Evolutionary conservation across 2,888 invertebrate genomes (phyloP).

Genomic region (Acleris holmiana): DNA sequence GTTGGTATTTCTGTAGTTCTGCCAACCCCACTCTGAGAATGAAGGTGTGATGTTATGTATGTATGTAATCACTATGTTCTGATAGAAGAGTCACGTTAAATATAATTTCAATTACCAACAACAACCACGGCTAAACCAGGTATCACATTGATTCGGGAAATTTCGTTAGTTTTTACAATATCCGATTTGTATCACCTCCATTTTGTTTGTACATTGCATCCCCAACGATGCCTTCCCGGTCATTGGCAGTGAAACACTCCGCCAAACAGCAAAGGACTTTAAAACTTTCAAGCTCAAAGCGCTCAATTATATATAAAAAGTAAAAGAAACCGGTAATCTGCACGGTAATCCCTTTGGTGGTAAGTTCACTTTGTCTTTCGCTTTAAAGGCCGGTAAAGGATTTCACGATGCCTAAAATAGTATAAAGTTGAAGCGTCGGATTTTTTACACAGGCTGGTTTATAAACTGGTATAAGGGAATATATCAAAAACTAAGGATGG

Average conservation of each 20-base stretch:
- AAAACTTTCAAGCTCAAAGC: constrained; percentile 36
- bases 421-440: constrained; percentile 3
- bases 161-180: no score
- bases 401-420: constrained; percentile 17
- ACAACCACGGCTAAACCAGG: no score
- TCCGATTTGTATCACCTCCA: no score
- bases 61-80: no score
- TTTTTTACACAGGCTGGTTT: constrained; percentile 8
- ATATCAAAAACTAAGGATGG: no score
- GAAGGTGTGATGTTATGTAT: no score
- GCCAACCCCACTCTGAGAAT: no score
- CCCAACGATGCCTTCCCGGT: constrained; percentile 24
- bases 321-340: constrained; percentile 34
- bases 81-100: no score
- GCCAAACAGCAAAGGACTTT: constrained; percentile 36
- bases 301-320: constrained; percentile 36
- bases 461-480: no score
- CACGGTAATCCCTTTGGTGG: constrained; percentile 34
- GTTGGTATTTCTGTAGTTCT: no score
- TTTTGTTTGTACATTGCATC: constrained; percentile 6
- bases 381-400: constrained; percentile 26
- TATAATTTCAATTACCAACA: no score
- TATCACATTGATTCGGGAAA: no score
- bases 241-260: constrained; percentile 34
- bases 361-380: constrained; percentile 38